These are phyloP conservation scores for Mesopsocus fuscifrons DNA, from an alignment of 2,888 invertebrate genomes.

Conservation along the genomic window DNA sequence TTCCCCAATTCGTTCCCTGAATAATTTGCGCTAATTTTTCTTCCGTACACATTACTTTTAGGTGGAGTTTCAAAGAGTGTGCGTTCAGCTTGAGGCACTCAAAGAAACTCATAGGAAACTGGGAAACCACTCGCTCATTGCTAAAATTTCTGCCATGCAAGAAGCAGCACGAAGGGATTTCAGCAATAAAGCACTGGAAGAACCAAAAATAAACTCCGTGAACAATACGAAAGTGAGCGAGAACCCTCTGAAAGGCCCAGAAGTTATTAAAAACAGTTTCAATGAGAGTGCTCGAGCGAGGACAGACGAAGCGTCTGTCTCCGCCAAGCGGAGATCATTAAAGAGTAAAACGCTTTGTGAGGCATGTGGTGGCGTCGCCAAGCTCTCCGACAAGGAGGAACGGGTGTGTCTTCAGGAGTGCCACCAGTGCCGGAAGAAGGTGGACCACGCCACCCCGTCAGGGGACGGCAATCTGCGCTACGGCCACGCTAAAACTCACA, in stretches of 20 bases:
- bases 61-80: slow-evolving; percentile 68
- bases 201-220: slow-evolving; percentile 11
- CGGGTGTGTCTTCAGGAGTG: background rate
- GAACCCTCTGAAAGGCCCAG: slow-evolving; percentile 1
- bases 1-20: no score
- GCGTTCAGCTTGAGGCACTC: slow-evolving; percentile 59
- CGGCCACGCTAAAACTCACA: slow-evolving; percentile 50
- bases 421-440: background rate
- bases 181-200: background rate
- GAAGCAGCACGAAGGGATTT: slow-evolving; percentile 38
- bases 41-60: slow-evolving; percentile 24
- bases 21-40: background rate
- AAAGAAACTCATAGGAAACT: slow-evolving; percentile 58
- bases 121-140: slow-evolving; percentile 50
- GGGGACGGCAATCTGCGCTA: slow-evolving; percentile 23
- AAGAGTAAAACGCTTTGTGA: background rate
- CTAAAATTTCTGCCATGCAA: slow-evolving; percentile 64
- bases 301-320: background rate
- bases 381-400: slow-evolving; percentile 14
- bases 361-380: slow-evolving; percentile 1
- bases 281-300: no score
- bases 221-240: background rate
- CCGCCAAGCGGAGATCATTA: background rate
- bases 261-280: background rate
- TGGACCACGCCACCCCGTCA: background rate